Evolutionary conservation across 2,888 invertebrate genomes (phyloP).

Genomic region (Orthosia gracilis): DNA sequence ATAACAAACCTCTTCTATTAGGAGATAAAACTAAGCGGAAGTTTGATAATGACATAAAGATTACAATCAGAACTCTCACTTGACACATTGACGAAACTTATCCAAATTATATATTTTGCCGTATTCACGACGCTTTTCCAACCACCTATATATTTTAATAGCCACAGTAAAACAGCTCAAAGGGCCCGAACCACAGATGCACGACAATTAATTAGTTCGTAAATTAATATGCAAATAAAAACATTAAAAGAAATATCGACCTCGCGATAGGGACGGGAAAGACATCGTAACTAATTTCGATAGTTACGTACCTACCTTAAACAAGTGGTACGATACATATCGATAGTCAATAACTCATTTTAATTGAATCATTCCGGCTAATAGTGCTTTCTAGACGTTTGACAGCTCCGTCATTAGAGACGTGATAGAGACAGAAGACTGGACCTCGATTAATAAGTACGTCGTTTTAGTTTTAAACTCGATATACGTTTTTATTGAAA

Average conservation of each 20-base stretch:
- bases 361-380: slow-evolving; percentile 88
- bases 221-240: slow-evolving; percentile 68
- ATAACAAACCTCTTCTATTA: slow-evolving; percentile 40
- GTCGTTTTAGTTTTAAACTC: slow-evolving; percentile 65
- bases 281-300: slow-evolving; percentile 62
- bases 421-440: slow-evolving; percentile 78
- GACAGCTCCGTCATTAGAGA: slow-evolving; percentile 86
- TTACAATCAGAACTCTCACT: slow-evolving; percentile 50
- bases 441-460: slow-evolving; percentile 77
- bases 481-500: slow-evolving; percentile 54
- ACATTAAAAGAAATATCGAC: slow-evolving; percentile 56
- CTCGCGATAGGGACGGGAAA: slow-evolving; percentile 58
- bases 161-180: slow-evolving; percentile 60
- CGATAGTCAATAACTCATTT: slow-evolving; percentile 85
- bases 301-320: slow-evolving; percentile 61
- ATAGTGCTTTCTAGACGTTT: slow-evolving; percentile 86
- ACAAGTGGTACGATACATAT: slow-evolving; percentile 72
- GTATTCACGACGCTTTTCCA: slow-evolving; percentile 25
- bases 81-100: slow-evolving; percentile 56
- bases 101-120: slow-evolving; percentile 40
- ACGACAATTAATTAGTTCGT: slow-evolving; percentile 63
- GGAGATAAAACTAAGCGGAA: slow-evolving; percentile 49
- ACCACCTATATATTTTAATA: slow-evolving; percentile 56
- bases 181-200: slow-evolving; percentile 53
- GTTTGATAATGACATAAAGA: slow-evolving; percentile 63